These are phyloP conservation scores for Hozukius guyotensis DNA, from an alignment of 2,797 vertebrate genomes.

Conservation along the genomic window DNA sequence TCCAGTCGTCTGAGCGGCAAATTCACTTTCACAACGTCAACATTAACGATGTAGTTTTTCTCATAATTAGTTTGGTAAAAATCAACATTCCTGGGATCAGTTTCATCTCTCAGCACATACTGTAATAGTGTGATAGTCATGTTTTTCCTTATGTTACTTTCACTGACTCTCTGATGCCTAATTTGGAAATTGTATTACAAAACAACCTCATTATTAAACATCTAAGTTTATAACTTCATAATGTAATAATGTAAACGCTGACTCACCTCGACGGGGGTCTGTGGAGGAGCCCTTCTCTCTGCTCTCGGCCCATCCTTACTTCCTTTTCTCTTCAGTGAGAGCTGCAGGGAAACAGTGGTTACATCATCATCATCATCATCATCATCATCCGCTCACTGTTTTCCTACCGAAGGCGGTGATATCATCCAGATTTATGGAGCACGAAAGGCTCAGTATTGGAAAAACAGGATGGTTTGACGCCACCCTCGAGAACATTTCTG, in stretches of 20 bases:
- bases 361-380: slow-evolving; percentile 50
- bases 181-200: slow-evolving; percentile 8
- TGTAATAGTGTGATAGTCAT: background rate
- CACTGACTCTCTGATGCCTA: background rate
- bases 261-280: slow-evolving; percentile 92
- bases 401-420: slow-evolving; percentile 42
- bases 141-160: background rate
- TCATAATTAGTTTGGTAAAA: background rate
- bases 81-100: background rate
- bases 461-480: slow-evolving; percentile 31
- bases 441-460: slow-evolving; percentile 24
- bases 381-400: slow-evolving; percentile 22
- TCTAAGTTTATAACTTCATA: background rate
- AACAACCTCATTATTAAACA: slow-evolving; percentile 11
- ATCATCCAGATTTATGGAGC: slow-evolving; percentile 47
- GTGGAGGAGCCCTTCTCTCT: slow-evolving; percentile 90
- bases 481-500: slow-evolving; percentile 12
- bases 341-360: slow-evolving; percentile 79
- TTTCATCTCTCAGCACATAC: background rate
- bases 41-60: background rate
- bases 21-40: background rate
- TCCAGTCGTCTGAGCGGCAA: background rate
- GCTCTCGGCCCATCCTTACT: slow-evolving; percentile 92
- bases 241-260: slow-evolving; percentile 33
- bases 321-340: slow-evolving; percentile 95